phyloP scores from a whole-genome alignment of 1,140 invertebrate genomes.

The Euwallacea fornicatus region DNA sequence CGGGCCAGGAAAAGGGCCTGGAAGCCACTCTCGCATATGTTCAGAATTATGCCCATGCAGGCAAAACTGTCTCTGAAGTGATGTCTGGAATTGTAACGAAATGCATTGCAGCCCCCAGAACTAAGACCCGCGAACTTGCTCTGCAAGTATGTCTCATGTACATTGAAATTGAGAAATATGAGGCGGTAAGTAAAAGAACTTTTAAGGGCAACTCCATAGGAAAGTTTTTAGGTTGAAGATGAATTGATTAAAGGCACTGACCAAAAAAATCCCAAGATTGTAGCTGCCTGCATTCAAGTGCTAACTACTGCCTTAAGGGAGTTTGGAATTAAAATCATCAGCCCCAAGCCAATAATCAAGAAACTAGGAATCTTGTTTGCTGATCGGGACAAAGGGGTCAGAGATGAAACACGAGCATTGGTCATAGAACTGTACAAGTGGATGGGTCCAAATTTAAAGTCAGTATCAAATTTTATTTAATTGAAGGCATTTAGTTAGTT shows the following conservation, averaged over 20 bases:
- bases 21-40: slow-evolving; percentile 88
- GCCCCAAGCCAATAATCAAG: slow-evolving; percentile 87
- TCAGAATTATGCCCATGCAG: slow-evolving; percentile 83
- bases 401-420: slow-evolving; percentile 88
- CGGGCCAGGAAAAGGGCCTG: slow-evolving; percentile 94
- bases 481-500: slow-evolving; percentile 8
- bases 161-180: slow-evolving; percentile 95
- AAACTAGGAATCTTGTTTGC: slow-evolving; percentile 81
- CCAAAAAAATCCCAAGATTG: slow-evolving; percentile 94
- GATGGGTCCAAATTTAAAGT: slow-evolving; percentile 50
- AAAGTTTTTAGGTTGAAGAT: slow-evolving; percentile 61
- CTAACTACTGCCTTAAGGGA: slow-evolving; percentile 77
- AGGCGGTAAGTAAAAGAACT: slow-evolving; percentile 62
- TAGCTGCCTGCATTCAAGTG: slow-evolving; percentile 78
- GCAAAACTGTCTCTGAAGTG: slow-evolving; percentile 86
- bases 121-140: slow-evolving; percentile 89
- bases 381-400: slow-evolving; percentile 88
- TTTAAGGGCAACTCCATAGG: background rate
- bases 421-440: slow-evolving; percentile 87
- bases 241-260: slow-evolving; percentile 93
- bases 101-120: slow-evolving; percentile 87
- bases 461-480: slow-evolving; percentile 7
- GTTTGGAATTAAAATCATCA: slow-evolving; percentile 91
- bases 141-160: slow-evolving; percentile 90
- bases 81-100: slow-evolving; percentile 88